Conservation (phyloP, 2,113 vertebrate species). For the Rhabdomys dilectus region DNA sequence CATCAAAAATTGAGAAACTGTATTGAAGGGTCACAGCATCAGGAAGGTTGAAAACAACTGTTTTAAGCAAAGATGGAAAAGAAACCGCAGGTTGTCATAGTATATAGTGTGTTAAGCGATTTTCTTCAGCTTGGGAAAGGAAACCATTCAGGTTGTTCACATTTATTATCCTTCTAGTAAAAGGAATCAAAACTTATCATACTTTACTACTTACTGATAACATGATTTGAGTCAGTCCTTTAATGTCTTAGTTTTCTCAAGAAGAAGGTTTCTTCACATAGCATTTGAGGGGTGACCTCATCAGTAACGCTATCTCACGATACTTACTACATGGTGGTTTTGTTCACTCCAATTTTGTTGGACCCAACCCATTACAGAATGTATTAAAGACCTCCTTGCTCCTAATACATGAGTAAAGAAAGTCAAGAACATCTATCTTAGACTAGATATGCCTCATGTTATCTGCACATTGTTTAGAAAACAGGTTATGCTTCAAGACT, state of each 20-base stretch:
- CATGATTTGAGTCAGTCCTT: background rate
- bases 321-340: background rate
- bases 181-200: background rate
- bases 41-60: background rate
- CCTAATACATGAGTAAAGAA: background rate
- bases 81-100: background rate
- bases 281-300: background rate
- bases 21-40: background rate
- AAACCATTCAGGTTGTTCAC: background rate
- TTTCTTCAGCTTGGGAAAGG: background rate
- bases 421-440: background rate
- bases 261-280: background rate
- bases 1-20: background rate
- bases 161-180: background rate
- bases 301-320: background rate
- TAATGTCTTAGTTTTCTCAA: background rate
- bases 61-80: conserved; percentile 13
- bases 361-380: background rate
- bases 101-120: background rate
- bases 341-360: background rate
- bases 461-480: background rate
- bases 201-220: background rate
- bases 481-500: background rate
- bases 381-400: background rate
- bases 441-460: background rate